Percentiles rank a stretch among this genome's conserved stretches.
phyloP scores from a whole-genome alignment of 2,113 vertebrate species.

The Merops nubicus region DNA sequence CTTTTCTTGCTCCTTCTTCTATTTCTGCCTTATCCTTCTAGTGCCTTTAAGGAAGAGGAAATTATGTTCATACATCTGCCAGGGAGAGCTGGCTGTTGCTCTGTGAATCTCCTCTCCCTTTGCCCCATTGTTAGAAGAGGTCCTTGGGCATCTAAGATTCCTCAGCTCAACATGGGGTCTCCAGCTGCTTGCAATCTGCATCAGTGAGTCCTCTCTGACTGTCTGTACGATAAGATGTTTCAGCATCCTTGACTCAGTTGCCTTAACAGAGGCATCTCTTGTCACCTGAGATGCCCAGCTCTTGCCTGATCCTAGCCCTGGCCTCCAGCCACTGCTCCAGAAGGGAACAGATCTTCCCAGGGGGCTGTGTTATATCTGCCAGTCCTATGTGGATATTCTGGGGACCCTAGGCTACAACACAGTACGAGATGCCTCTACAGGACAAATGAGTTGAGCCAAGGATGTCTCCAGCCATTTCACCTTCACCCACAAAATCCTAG shows the following conservation, averaged over 20 bases:
- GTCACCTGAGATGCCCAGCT: not conserved
- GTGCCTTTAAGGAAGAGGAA: not conserved
- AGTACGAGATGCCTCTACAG: not conserved
- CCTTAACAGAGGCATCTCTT: not conserved
- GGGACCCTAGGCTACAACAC: not conserved
- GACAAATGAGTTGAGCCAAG: not conserved
- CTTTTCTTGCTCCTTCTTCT: not conserved
- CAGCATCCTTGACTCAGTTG: not conserved
- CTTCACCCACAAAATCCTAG: not conserved
- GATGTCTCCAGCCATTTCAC: not conserved
- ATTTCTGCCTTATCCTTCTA: not conserved
- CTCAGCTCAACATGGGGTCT: not conserved
- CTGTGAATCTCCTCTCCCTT: not conserved
- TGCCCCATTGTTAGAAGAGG: not conserved
- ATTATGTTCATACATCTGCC: not conserved
- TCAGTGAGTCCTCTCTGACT: not conserved
- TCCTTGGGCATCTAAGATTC: not conserved
- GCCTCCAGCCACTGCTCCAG: not conserved
- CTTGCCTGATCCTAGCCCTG: not conserved
- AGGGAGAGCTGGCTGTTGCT: not conserved
- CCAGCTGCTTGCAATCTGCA: not conserved
- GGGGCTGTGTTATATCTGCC: not conserved
- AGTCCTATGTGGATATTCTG: not conserved
- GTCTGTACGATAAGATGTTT: not conserved
- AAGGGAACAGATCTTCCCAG: not conserved